Conservation (phyloP, 2,888 invertebrate genomes). For the Troides aeacus region DNA sequence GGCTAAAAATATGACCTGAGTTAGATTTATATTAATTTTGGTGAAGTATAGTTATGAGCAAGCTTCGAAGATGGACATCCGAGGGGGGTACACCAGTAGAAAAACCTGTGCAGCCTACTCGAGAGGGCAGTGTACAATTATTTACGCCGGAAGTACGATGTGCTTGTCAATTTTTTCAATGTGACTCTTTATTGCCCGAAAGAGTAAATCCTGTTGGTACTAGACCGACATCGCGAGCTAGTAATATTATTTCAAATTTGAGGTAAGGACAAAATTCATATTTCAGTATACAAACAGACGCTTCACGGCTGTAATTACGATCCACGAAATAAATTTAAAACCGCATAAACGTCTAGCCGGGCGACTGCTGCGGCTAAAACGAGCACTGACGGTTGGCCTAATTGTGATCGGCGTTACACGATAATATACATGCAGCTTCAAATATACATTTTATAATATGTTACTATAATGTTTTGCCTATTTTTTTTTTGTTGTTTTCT, state of each 20-base stretch:
- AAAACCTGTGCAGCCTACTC: constrained; percentile 83
- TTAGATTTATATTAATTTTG: constrained; percentile 41
- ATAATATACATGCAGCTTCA: constrained; percentile 56
- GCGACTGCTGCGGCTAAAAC: constrained; percentile 76
- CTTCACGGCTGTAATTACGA: constrained; percentile 60
- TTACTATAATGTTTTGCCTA: constrained; percentile 57
- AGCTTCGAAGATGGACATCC: constrained; percentile 83
- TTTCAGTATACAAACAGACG: constrained; percentile 48
- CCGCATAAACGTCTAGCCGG: constrained; percentile 56
- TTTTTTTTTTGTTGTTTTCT: constrained; percentile 37
- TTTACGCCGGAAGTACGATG: constrained; percentile 90
- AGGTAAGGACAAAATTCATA: constrained; percentile 61
- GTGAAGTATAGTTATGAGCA: constrained; percentile 69
- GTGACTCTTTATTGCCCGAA: constrained; percentile 88
- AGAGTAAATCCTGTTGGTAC: constrained; percentile 84
- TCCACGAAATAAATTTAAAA: constrained; percentile 57
- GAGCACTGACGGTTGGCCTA: constrained; percentile 75
- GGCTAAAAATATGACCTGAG: constrained; percentile 51
- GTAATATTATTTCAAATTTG: constrained; percentile 67
- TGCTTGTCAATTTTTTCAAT: constrained; percentile 91
- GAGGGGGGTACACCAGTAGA: constrained; percentile 83
- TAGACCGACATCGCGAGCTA: constrained; percentile 82
- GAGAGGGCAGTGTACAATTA: constrained; percentile 85
- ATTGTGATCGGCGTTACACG: constrained; percentile 69
- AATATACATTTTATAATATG: constrained; percentile 66